Percentiles rank a stretch among this genome's conserved stretches.
These are phyloP conservation scores for Neotragus pygmaeus DNA, from an alignment of 2,113 vertebrate species.

Conservation along the genomic window DNA sequence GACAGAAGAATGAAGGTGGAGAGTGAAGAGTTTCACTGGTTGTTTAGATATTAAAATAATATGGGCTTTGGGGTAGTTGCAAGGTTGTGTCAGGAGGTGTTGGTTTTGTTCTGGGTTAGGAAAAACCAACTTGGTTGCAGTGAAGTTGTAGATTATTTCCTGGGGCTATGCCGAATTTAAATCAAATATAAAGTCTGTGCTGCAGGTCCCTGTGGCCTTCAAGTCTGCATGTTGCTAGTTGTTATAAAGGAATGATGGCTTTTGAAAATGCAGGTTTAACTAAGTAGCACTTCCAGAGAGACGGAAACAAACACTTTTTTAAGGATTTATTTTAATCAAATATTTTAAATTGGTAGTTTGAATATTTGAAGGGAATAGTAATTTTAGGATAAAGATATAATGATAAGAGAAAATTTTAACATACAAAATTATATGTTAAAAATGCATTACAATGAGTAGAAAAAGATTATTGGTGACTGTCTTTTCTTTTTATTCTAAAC, in stretches of 20 bases:
- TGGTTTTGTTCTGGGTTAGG: not conserved
- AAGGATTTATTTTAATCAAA: not conserved
- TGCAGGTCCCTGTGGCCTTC: not conserved
- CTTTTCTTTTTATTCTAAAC: not conserved
- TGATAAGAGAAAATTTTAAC: not conserved
- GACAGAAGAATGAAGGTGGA: not conserved
- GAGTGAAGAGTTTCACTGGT: not conserved
- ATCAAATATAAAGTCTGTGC: not conserved
- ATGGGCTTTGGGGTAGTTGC: not conserved
- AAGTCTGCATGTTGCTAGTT: not conserved
- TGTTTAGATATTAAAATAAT: not conserved
- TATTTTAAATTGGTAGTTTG: not conserved
- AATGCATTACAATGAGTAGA: not conserved
- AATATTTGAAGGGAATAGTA: not conserved
- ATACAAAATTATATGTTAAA: not conserved
- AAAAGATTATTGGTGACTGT: not conserved
- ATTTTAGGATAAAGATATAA: not conserved
- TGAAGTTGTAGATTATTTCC: constrained; percentile 41
- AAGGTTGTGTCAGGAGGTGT: not conserved
- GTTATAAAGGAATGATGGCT: not conserved
- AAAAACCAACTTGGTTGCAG: constrained; percentile 2
- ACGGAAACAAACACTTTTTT: not conserved
- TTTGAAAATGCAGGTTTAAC: not conserved
- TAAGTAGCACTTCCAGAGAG: not conserved
- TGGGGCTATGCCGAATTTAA: not conserved